Conservation (phyloP, 2,888 invertebrate genomes). For the Melieria picta region DNA sequence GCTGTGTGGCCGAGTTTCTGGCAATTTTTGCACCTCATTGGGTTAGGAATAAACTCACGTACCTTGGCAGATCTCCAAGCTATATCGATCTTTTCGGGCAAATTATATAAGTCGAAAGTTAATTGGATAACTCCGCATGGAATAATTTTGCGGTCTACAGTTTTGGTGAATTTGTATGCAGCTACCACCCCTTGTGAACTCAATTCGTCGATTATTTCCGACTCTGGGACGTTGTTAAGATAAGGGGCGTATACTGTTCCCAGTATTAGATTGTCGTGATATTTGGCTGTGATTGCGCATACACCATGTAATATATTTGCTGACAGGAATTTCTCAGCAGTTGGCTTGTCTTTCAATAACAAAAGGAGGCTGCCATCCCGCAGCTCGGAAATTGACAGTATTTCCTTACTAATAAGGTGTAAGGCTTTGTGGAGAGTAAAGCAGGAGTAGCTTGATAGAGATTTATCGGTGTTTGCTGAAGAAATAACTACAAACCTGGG, state of each 20-base stretch:
- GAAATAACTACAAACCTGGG: not conserved
- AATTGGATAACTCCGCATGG: conserved; percentile 21
- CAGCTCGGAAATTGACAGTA: conserved; percentile 15
- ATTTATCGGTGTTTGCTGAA: not conserved
- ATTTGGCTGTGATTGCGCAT: conserved; percentile 25
- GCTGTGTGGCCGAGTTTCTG: conserved; percentile 38
- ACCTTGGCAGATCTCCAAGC: conserved; percentile 34
- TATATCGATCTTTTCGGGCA: conserved; percentile 31
- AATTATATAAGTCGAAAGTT: conserved; percentile 26
- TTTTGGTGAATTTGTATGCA: conserved; percentile 32
- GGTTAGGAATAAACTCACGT: conserved; percentile 35
- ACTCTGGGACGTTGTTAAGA: conserved; percentile 28
- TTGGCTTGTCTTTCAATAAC: conserved; percentile 16
- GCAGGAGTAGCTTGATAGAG: not conserved
- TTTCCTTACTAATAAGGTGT: conserved; percentile 5
- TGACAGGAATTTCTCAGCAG: conserved; percentile 26
- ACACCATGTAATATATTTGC: conserved; percentile 20
- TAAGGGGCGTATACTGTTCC: conserved; percentile 36
- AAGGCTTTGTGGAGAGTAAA: conserved; percentile 2
- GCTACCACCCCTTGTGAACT: conserved; percentile 30
- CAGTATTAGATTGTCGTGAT: conserved; percentile 26
- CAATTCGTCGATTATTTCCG: conserved; percentile 36
- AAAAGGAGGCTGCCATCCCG: conserved; percentile 20
- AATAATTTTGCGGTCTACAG: conserved; percentile 2
- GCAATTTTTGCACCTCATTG: conserved; percentile 39